A percentile compares a stretch with the other conserved stretches of the same genome.
Evolutionary conservation across 2,797 vertebrate genomes (phyloP).

Genomic region (Halcyon chelicuti): DNA sequence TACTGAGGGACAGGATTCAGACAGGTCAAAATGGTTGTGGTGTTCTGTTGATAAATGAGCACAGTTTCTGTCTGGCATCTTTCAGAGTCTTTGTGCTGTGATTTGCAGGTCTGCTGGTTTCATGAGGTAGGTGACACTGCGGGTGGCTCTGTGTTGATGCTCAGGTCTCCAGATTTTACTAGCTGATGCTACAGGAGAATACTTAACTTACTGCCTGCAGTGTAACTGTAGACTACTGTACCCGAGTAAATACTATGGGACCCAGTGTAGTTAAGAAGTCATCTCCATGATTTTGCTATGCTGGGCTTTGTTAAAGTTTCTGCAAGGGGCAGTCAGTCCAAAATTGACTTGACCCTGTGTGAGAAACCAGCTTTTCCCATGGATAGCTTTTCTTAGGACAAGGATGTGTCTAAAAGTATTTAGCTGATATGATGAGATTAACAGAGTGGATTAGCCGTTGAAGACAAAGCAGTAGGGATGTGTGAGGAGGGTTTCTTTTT

Average conservation of each 20-base stretch:
- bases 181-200: neutral
- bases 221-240: rapidly evolving
- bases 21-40: neutral
- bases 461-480: neutral
- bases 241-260: neutral
- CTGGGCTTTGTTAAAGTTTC: neutral
- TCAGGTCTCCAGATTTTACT: neutral
- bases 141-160: neutral
- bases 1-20: neutral
- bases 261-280: neutral
- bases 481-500: neutral
- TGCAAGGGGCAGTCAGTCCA: neutral
- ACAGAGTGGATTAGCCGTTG: neutral
- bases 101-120: neutral
- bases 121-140: rapidly evolving
- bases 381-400: neutral
- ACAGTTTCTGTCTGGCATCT: neutral
- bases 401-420: neutral
- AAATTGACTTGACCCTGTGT: neutral
- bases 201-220: neutral
- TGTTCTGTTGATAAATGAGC: neutral
- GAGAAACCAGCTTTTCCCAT: neutral
- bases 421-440: neutral
- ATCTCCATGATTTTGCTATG: rapidly evolving
- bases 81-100: neutral